Evolutionary conservation across 2,113 vertebrate genomes (phyloP).

Genomic region (Argyrosomus japonicus): DNA sequence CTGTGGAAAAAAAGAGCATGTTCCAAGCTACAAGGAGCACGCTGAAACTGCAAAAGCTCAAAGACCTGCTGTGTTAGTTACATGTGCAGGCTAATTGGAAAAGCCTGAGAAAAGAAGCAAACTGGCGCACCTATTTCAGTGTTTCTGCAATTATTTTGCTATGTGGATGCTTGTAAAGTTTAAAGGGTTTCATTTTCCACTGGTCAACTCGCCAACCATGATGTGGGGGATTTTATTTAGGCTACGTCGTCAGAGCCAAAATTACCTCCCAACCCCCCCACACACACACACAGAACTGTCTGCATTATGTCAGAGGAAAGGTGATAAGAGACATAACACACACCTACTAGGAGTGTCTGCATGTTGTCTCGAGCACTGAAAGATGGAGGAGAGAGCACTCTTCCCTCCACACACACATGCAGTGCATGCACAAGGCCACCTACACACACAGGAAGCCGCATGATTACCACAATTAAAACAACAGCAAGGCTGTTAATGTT

Average conservation of each 20-base stretch:
- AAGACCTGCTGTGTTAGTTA: constrained; percentile 33
- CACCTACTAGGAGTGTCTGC: constrained; percentile 49
- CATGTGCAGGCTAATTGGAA: constrained; percentile 57
- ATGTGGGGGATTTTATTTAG: constrained; percentile 56
- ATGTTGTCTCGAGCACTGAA: constrained; percentile 21
- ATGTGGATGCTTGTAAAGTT: constrained; percentile 47
- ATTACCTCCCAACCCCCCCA: constrained; percentile 14
- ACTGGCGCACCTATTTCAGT: constrained; percentile 28
- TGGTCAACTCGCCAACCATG: constrained; percentile 36
- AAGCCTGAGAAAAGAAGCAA: constrained; percentile 52
- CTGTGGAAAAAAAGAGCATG: constrained; percentile 49
- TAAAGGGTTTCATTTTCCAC: constrained; percentile 53
- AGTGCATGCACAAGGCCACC: constrained; percentile 6
- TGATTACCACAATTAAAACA: constrained; percentile 49
- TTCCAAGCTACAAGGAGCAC: constrained; percentile 13
- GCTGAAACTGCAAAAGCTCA: constrained; percentile 51
- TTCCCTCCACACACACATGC: not conserved
- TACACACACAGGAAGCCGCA: constrained; percentile 47
- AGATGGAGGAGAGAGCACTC: constrained; percentile 3
- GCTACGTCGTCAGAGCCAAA: constrained; percentile 44
- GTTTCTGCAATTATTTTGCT: constrained; percentile 31
- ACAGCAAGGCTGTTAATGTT: constrained; percentile 25
- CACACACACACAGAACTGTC: constrained; percentile 8
- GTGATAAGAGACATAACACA: constrained; percentile 70
- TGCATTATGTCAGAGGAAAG: constrained; percentile 47